Percentiles rank a stretch among this genome's conserved stretches.
phyloP scores from a whole-genome alignment of 1,140 invertebrate genomes.

The Diachasma alloeum region DNA sequence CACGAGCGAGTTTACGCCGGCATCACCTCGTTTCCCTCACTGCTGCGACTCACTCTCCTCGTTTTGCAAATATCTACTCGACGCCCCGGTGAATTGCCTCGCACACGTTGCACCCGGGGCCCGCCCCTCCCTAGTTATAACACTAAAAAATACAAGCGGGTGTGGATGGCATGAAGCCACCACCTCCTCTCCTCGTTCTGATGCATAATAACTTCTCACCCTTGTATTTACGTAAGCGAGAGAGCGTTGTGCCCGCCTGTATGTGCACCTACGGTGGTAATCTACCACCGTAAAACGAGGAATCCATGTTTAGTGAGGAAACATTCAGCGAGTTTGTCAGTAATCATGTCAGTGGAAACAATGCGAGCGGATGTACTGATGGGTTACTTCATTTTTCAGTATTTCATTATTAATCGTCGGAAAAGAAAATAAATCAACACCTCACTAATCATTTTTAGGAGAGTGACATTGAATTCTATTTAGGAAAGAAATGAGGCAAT shows the following conservation, averaged over 20 bases:
- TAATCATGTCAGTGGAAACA: neutral
- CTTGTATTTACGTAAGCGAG: constrained; percentile 15
- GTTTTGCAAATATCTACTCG: constrained; percentile 1
- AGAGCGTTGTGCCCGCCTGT: neutral
- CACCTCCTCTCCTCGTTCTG: neutral
- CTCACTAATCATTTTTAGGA: no score
- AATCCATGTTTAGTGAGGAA: neutral
- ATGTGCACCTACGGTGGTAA: neutral
- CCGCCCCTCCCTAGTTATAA: neutral
- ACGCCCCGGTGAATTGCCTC: neutral
- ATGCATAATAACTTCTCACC: constrained; percentile 18
- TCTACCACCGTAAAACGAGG: constrained; percentile 18
- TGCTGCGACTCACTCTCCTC: neutral
- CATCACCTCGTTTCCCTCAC: neutral
- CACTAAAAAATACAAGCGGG: constrained; percentile 6
- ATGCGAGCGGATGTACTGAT: neutral
- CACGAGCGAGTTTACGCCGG: neutral
- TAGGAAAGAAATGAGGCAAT: no score
- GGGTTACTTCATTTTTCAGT: neutral
- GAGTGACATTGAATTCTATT: no score
- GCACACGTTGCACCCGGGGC: neutral
- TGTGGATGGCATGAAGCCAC: constrained; percentile 9
- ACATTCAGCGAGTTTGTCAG: neutral
- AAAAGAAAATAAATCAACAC: no score
- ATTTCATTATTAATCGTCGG: neutral